phyloP scores from a whole-genome alignment of 2,113 vertebrate genomes.

The Callorhinus ursinus region DNA sequence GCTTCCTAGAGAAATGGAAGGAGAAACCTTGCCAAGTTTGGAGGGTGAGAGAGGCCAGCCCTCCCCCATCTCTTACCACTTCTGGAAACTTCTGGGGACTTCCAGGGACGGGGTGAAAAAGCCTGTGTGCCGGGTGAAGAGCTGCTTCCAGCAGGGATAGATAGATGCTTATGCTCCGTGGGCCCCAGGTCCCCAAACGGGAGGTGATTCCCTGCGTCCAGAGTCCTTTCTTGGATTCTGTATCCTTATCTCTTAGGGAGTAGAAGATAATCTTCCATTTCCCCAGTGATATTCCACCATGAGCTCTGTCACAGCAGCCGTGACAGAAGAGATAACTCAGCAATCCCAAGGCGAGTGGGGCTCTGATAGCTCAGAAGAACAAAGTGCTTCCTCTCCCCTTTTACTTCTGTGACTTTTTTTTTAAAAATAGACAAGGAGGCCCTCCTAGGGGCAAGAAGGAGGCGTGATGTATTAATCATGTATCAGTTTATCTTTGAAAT shows the following conservation, averaged over 20 bases:
- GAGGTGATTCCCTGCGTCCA: neutral
- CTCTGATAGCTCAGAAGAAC: neutral
- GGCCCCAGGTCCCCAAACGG: neutral
- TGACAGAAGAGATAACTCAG: neutral
- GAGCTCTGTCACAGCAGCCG: rapidly evolving
- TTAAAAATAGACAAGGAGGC: neutral
- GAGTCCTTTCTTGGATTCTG: neutral
- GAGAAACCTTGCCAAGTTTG: neutral
- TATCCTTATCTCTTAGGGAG: rapidly evolving
- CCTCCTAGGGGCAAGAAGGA: neutral
- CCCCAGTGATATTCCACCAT: rapidly evolving
- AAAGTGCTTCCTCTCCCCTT: neutral
- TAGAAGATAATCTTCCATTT: neutral
- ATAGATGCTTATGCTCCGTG: neutral
- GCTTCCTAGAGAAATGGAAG: neutral
- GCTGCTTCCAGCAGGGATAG: neutral
- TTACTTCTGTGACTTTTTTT: neutral
- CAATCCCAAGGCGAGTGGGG: rapidly evolving
- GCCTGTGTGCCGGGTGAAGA: neutral
- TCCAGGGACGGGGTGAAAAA: neutral
- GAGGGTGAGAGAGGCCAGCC: neutral
- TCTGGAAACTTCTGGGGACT: neutral
- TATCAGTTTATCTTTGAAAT: neutral
- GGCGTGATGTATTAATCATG: neutral
- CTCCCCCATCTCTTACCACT: neutral